phyloP scores from a whole-genome alignment of 2,888 invertebrate species.

The Rhamphomyia laevipes region DNA sequence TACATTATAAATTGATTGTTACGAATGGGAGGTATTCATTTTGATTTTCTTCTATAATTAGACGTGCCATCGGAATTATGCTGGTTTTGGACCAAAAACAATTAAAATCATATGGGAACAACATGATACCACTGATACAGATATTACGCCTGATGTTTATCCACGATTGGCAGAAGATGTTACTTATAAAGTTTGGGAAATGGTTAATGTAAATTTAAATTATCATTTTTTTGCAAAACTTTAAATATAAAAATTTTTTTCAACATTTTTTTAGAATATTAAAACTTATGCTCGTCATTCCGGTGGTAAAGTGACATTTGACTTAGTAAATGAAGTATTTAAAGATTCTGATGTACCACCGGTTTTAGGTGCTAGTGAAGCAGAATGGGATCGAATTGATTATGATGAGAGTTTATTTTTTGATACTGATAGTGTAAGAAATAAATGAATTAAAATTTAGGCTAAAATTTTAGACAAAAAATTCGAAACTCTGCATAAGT shows the following conservation, averaged over 20 bases:
- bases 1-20: constrained; percentile 15
- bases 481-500: not conserved
- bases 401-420: constrained; percentile 34
- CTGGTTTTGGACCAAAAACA: constrained; percentile 30
- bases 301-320: constrained; percentile 32
- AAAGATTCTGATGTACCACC: constrained; percentile 34
- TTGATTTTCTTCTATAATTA: not conserved
- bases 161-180: constrained; percentile 34
- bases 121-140: constrained; percentile 33
- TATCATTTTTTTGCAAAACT: too few species aligned
- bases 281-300: constrained; percentile 35
- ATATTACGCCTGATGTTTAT: constrained; percentile 30
- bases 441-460: not conserved
- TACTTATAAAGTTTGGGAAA: constrained; percentile 36
- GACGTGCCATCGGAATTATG: constrained; percentile 25
- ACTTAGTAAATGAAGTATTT: constrained; percentile 36
- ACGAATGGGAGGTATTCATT: constrained; percentile 14
- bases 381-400: constrained; percentile 34
- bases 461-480: not conserved
- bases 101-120: constrained; percentile 38
- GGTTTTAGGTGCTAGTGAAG: constrained; percentile 31
- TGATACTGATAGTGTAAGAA: constrained; percentile 18
- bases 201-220: constrained; percentile 28
- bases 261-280: constrained; percentile 23
- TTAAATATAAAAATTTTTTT: not conserved